Conservation (phyloP, 2,797 vertebrate species). For the Rhinophrynus dorsalis region DNA sequence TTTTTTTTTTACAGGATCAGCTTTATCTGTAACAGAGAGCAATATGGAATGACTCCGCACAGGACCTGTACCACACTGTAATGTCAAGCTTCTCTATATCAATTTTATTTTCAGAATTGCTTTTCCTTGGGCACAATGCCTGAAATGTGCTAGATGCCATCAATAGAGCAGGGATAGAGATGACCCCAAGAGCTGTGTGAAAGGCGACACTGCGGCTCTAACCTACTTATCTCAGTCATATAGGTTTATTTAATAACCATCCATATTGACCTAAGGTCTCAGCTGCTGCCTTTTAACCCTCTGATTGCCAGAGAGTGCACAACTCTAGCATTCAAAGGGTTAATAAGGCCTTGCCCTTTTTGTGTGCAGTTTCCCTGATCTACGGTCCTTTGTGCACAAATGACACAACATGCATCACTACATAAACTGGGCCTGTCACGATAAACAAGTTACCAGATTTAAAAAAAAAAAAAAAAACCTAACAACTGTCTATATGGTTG, state of each 20-base stretch:
- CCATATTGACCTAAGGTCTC: not conserved
- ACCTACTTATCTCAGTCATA: conserved; percentile 21
- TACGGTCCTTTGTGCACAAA: no score
- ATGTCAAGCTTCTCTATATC: conserved; percentile 38
- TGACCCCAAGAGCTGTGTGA: conserved; percentile 13
- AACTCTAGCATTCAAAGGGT: no score
- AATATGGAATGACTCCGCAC: conserved; percentile 26
- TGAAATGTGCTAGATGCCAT: conserved; percentile 34
- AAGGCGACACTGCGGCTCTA: not conserved
- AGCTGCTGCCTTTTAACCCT: no score
- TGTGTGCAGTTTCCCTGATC: no score
- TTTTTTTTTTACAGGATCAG: no score
- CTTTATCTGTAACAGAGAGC: conserved; percentile 28
- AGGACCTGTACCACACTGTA: conserved; percentile 26
- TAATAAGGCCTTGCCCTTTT: no score
- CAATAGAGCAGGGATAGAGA: conserved; percentile 31
- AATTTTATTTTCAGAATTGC: conserved; percentile 41
- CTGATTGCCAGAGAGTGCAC: no score
- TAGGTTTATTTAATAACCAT: conserved; percentile 23
- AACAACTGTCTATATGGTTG: no score
- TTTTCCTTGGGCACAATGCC: conserved; percentile 23
- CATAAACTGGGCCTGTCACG: no score
- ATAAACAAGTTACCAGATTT: no score
- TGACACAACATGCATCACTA: no score
- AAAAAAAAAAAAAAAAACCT: no score